Conservation (phyloP, 35 echinoderm and acorn worm species). For the Nesometra sesokonis region DNA sequence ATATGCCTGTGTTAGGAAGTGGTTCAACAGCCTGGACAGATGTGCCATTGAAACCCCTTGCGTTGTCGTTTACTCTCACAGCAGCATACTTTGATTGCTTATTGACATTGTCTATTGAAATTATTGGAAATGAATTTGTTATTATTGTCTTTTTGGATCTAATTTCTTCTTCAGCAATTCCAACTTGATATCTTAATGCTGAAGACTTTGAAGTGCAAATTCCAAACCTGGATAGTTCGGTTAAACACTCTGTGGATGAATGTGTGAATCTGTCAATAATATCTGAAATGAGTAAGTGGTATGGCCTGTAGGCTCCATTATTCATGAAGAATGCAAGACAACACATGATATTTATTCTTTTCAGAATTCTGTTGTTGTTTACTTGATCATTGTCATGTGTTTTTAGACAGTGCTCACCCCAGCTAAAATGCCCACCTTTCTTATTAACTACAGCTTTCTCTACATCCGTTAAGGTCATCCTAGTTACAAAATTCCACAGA, state of each 20-base stretch:
- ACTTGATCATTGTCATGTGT: slow-evolving; percentile 8
- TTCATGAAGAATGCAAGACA: slow-evolving; percentile 15
- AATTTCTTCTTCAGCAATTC: slow-evolving; percentile 8
- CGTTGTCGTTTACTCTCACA: neutral
- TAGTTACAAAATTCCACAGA: slow-evolving; percentile 15
- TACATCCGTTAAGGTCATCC: neutral
- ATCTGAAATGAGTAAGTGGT: slow-evolving; percentile 21
- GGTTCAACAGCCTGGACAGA: slow-evolving; percentile 43
- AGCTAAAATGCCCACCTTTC: neutral
- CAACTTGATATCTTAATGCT: slow-evolving; percentile 6
- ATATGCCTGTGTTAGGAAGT: neutral
- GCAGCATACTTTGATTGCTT: slow-evolving; percentile 3
- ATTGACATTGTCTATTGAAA: slow-evolving; percentile 42
- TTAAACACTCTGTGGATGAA: slow-evolving; percentile 17
- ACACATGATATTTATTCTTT: neutral
- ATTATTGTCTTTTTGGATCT: neutral
- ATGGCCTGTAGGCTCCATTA: neutral
- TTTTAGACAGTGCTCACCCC: neutral
- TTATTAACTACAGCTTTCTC: neutral
- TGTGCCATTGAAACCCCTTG: slow-evolving; percentile 42
- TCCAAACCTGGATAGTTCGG: slow-evolving; percentile 11
- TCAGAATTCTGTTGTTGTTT: slow-evolving; percentile 14
- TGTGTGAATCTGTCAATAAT: slow-evolving; percentile 33
- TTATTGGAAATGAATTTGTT: slow-evolving; percentile 6
- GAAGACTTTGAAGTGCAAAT: slow-evolving; percentile 22